Evolutionary conservation across 2,797 vertebrate genomes (phyloP).

Genomic region (Lacerta agilis): DNA sequence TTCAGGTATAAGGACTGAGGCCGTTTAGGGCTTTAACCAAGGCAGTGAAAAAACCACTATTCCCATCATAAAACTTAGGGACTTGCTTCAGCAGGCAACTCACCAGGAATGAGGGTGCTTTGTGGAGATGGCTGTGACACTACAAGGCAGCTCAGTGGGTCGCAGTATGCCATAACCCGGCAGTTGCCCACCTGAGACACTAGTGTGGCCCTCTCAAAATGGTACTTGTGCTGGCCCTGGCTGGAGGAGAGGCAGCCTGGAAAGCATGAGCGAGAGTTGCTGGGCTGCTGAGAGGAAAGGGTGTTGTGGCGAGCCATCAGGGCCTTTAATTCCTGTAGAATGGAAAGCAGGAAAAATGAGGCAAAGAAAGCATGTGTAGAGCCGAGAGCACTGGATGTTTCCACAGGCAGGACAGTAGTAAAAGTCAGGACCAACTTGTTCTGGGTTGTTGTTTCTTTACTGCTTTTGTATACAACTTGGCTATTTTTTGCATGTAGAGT

Average conservation of each 20-base stretch:
- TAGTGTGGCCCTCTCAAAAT: conserved; percentile 85
- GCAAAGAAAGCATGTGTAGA: too few relatives aligned
- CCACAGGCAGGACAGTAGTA: not conserved
- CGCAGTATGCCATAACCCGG: conserved; percentile 89
- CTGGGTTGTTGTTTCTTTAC: not conserved
- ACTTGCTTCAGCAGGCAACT: conserved; percentile 34
- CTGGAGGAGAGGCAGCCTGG: conserved; percentile 64
- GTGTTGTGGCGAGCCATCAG: conserved; percentile 78
- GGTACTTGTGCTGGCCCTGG: conserved; percentile 83
- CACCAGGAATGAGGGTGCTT: conserved; percentile 89
- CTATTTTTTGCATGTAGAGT: too few relatives aligned
- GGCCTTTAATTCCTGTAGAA: conserved; percentile 84
- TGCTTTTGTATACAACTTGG: too few relatives aligned
- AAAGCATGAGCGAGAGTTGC: conserved; percentile 48
- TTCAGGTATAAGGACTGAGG: too few relatives aligned
- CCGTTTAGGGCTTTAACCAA: not conserved
- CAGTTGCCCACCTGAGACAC: conserved; percentile 89
- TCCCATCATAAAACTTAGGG: not conserved
- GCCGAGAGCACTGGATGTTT: too few relatives aligned
- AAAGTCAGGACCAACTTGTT: not conserved
- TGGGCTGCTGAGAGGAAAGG: conserved; percentile 61
- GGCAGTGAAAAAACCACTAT: too few relatives aligned
- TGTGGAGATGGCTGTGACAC: conserved; percentile 93
- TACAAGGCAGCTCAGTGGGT: conserved; percentile 87
- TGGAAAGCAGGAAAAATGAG: not conserved